A percentile compares a stretch with the other conserved stretches of the same genome.
Evolutionary conservation across 1,140 invertebrate species (phyloP).

Genomic region (Meloidogyne chitwoodi): DNA sequence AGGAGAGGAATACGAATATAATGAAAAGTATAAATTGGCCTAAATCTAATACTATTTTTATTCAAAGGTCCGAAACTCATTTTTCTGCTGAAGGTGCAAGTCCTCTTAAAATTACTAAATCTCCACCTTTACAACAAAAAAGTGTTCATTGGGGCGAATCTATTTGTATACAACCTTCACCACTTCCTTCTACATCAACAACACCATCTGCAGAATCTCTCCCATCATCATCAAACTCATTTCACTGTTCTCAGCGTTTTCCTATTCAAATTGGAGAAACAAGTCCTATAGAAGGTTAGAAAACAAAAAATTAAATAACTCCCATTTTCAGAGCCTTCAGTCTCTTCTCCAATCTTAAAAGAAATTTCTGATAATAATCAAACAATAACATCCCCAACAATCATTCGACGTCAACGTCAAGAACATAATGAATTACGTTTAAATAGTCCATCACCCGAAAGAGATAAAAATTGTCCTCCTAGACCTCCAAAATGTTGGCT

Average conservation of each 20-base stretch:
- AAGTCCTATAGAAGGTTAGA: too few species aligned
- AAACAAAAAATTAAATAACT: too few species aligned
- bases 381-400: neutral
- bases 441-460: neutral
- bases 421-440: neutral
- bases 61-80: slow-evolving; percentile 12
- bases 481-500: neutral
- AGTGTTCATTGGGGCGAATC: slow-evolving; percentile 9
- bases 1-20: slow-evolving; percentile 9
- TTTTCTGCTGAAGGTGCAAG: neutral
- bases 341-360: neutral
- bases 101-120: neutral
- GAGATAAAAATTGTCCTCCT: neutral
- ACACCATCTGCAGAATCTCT: neutral
- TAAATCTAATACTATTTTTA: neutral
- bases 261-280: neutral
- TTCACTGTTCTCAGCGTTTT: slow-evolving; percentile 1
- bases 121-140: neutral
- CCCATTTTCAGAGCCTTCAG: too few species aligned
- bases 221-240: neutral
- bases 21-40: neutral
- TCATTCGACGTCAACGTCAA: neutral
- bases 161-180: neutral
- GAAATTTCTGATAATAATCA: neutral
- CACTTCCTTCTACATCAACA: neutral